Percentiles rank a stretch among this genome's conserved stretches.
Evolutionary conservation across 2,797 vertebrate genomes (phyloP).

Genomic region (Hyperoplus lanceolatus): DNA sequence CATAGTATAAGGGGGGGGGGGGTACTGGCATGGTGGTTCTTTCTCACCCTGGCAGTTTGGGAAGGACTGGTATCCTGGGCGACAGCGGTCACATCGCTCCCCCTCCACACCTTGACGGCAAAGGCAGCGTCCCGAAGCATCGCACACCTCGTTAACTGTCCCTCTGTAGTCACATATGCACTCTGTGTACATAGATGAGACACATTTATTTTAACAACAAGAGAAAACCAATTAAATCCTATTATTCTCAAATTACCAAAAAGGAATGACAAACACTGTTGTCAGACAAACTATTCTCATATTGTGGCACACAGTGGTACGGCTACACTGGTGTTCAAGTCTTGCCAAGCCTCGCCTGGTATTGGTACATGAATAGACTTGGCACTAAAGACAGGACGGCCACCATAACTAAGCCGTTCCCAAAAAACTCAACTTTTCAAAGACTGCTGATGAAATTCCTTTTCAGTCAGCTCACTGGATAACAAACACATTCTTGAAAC

Average conservation of each 20-base stretch:
- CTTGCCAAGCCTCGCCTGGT: no score
- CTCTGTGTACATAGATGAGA: slow-evolving; percentile 72
- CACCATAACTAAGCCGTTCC: slow-evolving; percentile 32
- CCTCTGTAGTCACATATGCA: slow-evolving; percentile 88
- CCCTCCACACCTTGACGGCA: slow-evolving; percentile 87
- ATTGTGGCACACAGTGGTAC: slow-evolving; percentile 49
- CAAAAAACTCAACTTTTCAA: slow-evolving; percentile 58
- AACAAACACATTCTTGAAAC: slow-evolving; percentile 27
- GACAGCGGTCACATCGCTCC: slow-evolving; percentile 87
- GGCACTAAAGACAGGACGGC: slow-evolving; percentile 36
- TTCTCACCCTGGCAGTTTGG: slow-evolving; percentile 89
- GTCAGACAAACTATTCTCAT: slow-evolving; percentile 33
- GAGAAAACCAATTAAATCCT: slow-evolving; percentile 14
- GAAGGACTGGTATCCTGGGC: slow-evolving; percentile 85
- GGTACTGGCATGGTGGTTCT: not conserved
- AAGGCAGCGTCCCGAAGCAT: slow-evolving; percentile 85
- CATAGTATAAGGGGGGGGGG: not conserved
- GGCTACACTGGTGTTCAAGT: no score
- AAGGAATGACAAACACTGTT: slow-evolving; percentile 39
- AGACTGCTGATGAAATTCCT: slow-evolving; percentile 58
- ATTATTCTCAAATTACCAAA: slow-evolving; percentile 37
- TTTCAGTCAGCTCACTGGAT: slow-evolving; percentile 31
- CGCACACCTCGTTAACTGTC: slow-evolving; percentile 81
- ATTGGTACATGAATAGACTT: slow-evolving; percentile 40
- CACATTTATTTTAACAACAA: slow-evolving; percentile 16